These are phyloP conservation scores for Sula dactylatra DNA, from an alignment of 2,113 vertebrate genomes.

Conservation along the genomic window DNA sequence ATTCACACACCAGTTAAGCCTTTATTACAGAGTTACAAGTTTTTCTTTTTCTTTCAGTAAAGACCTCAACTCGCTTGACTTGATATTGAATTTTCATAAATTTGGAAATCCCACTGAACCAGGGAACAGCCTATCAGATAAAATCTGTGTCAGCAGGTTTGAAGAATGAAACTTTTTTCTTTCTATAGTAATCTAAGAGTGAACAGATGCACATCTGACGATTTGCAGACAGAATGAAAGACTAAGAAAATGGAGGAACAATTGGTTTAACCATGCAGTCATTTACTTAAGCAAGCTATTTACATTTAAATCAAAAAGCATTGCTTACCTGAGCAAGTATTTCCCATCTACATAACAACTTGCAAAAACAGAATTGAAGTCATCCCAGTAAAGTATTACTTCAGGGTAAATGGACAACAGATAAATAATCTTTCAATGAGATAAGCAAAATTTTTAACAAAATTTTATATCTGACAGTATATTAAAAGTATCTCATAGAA, in stretches of 20 bases:
- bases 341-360: neutral
- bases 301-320: slow-evolving; percentile 40
- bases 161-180: neutral
- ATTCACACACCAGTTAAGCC: neutral
- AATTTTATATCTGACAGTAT: neutral
- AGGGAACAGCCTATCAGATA: neutral
- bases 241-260: slow-evolving; percentile 12
- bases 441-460: slow-evolving; percentile 1
- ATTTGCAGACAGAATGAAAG: slow-evolving; percentile 7
- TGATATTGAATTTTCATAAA: neutral
- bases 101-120: neutral
- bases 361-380: neutral
- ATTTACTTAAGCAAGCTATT: slow-evolving; percentile 27
- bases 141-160: neutral
- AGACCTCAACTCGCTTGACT: neutral
- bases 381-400: neutral
- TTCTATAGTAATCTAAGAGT: neutral
- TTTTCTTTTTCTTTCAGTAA: neutral
- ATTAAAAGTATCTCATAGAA: neutral
- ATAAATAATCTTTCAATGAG: neutral
- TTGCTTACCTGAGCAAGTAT: slow-evolving; percentile 26
- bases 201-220: neutral
- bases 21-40: neutral
- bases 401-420: neutral
- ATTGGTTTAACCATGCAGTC: slow-evolving; percentile 2